Evolutionary conservation across 2,888 invertebrate genomes (phyloP), one percentile per base, ranked within the genome.

Genomic region (Eristalis tenax): DNA sequence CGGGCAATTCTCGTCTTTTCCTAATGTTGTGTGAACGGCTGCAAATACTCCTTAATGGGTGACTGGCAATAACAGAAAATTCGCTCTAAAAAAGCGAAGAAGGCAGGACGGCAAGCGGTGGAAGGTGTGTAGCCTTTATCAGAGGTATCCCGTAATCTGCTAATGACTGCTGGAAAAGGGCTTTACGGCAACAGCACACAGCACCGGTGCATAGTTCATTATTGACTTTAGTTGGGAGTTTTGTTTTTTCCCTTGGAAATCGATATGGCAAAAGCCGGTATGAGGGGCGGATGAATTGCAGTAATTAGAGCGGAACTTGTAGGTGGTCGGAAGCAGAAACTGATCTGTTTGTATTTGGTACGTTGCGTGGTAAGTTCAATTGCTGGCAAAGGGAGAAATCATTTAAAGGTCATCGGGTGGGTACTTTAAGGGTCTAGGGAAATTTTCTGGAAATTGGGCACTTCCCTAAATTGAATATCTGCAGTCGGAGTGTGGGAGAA

Each of bases 301-400:
- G 74, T 69, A 75, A 83, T 83, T 75, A 83, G 65, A 83, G 79
- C 23, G 11, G 70, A 83, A 79, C 74, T 74, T 64, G n/a, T 11
- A 6, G 10, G 63, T 32, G 11, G 28, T 63, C 64, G 38, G 63
- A 32, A 6, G 23, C 28, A 56, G 32, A 11, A 32, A 59, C 35
- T 23, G 57, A 59, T 56, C 13, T 57, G 35, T 11, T 57, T 70
- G 23, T 13, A 18, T 57, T 6, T 32, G n/a, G 32, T 15, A 43
- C 35, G 43, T 43, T 70, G 18, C 18, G 8, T 18, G 50, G 50
- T 50, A 18, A 8, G 18, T 8, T 18, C n/a, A 50, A 43, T 43
- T 43, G 43, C 15, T 15, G 43, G 43, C 43, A 43, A 15, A 18
- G 18, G 1, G 50, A n/a, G 8, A n/a, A 6, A 6, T 0, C 8